Percentiles rank a stretch among this genome's conserved stretches.
phyloP scores from a whole-genome alignment of 2,797 vertebrate genomes.

The Tenualosa ilisha region DNA sequence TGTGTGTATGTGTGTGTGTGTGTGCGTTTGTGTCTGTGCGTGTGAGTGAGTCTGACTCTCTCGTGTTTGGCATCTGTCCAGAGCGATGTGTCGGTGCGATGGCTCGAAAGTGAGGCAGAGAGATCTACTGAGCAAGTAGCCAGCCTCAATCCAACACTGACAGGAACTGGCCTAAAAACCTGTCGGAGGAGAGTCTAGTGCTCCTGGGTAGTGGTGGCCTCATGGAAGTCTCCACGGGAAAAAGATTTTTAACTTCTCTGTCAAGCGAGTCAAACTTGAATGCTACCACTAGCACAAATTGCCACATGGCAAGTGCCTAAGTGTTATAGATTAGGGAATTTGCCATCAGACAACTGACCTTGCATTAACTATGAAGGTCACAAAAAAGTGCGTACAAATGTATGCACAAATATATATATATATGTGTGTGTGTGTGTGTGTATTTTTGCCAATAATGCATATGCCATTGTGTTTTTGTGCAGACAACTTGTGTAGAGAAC shows the following conservation, averaged over 20 bases:
- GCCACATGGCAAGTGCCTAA: neutral
- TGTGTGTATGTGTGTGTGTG: constrained; percentile 16
- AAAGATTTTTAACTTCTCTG: neutral
- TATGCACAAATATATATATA: too few species aligned
- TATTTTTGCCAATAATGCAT: too few species aligned
- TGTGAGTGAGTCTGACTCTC: neutral
- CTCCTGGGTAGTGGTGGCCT: neutral
- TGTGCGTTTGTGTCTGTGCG: constrained; percentile 15
- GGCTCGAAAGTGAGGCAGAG: neutral
- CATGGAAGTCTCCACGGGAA: neutral
- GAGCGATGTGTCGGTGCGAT: neutral
- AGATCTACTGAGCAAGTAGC: neutral
- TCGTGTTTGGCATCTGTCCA: neutral
- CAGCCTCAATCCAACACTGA: neutral
- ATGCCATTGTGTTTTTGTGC: neutral
- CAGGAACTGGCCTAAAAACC: neutral
- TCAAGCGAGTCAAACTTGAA: neutral
- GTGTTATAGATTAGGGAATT: neutral
- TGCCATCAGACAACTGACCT: neutral
- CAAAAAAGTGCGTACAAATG: too few species aligned
- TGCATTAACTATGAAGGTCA: neutral
- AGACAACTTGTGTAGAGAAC: too few species aligned
- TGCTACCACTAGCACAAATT: neutral
- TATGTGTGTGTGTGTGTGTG: too few species aligned
- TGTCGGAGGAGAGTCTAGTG: neutral